Evolutionary conservation across 2,888 invertebrate genomes (phyloP), one percentile per base, ranked within the genome.

Genomic region (Lochmaea capreae): DNA sequence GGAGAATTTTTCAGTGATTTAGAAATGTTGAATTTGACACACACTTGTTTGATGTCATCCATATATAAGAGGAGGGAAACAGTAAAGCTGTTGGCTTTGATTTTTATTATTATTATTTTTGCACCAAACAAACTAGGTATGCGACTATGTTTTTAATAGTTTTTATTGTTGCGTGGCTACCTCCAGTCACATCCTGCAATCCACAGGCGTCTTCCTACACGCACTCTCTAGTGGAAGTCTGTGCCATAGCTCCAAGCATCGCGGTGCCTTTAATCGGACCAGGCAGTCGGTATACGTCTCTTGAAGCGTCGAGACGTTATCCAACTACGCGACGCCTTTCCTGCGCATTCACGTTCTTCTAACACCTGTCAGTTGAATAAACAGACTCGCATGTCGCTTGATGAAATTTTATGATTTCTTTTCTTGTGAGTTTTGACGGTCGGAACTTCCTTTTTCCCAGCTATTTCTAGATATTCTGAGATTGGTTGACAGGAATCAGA

Each of bases 211-310:
- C 43, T 63, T 63, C 62, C 11, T 63, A 43, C 43, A 63, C 62
- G 62, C 62, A 63, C 43, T 63, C 43, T 16, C 49, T 46, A 9
- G 72, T 52, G 59, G 69, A 61, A 49, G 69, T 52, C 63, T 73
- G 63, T 61, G n/a, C 39, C 59, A 43, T 70, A 57, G 67, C 33
- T 52, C 12, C 65, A 59, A 42, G 73, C 63, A 68, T 65, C 61
- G 68, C 68, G 68, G 43, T 65, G 63, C 63, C 42, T 72, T 65
- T 73, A 73, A 73, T 69, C 73, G 49, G 59, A 65, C 71, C 67
- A 67, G 74, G 71, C 74, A 74, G 74, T 74, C 65, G 61, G 71
- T 68, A 65, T 61, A 67, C 74, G 74, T 74, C 74, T 71, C 39
- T 61, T 18, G 65, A 4, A 74, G 68, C 68, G 74, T 68, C 71